phyloP scores from a whole-genome alignment of 1,140 invertebrate species.

The Akabosia matsudoensis region DNA sequence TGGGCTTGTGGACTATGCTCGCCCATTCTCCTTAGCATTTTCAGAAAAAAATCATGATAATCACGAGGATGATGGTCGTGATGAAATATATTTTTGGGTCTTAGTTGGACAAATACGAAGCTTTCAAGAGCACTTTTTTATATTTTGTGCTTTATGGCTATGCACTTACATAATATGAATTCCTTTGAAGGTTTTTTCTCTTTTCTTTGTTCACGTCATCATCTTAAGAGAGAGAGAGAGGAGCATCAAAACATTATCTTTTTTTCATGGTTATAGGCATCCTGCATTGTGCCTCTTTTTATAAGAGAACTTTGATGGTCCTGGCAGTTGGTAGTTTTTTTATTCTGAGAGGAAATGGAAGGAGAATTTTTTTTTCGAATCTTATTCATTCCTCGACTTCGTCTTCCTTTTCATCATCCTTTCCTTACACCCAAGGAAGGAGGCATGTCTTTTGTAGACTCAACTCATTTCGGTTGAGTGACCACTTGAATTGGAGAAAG shows the following conservation, averaged over 20 bases:
- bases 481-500: conserved; percentile 24
- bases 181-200: conserved; percentile 1
- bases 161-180: conserved; percentile 13
- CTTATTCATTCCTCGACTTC: neutral
- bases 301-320: neutral
- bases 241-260: neutral
- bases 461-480: conserved; percentile 18
- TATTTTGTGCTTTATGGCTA: conserved; percentile 7
- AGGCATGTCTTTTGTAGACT: neutral
- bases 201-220: neutral
- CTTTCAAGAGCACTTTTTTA: conserved; percentile 19
- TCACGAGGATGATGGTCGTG: conserved; percentile 21
- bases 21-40: neutral
- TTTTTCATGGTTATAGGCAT: neutral
- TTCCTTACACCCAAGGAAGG: neutral
- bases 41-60: conserved; percentile 17
- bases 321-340: too few relatives aligned
- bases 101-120: conserved; percentile 22
- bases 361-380: conserved; percentile 2
- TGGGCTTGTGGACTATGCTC: neutral
- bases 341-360: neutral
- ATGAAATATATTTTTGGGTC: conserved; percentile 22
- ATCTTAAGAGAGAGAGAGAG: neutral
- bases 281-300: neutral
- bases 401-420: neutral